Evolutionary conservation across 53 echinoderm and acorn worm species (phyloP), one percentile per base, ranked within the genome.

Genomic region (Apostichopus leukothele): DNA sequence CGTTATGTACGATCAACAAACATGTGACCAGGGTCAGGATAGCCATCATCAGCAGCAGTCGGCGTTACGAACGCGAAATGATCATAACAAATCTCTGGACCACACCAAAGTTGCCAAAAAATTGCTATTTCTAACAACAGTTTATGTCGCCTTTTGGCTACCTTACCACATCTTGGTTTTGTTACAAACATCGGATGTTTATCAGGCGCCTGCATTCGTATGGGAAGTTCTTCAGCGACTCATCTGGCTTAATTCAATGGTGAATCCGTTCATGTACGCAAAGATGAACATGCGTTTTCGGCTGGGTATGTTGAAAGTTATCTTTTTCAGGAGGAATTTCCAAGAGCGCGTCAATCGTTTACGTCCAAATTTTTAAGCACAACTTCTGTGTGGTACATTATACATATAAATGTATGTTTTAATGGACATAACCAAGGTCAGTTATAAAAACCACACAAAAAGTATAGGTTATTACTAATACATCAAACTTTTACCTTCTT

Each of bases 191-290:
- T 85, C 10, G 67, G 4, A 68, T 0, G 12, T 85, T 18, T 67
- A 60, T 63, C 59, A 85, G 6, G 79, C 67, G 2, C 75, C 77
- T 5, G 78, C 67, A 7, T 53, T 75, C 5, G 81, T 73, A 1
- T 91, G 91, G 90, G 90, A 93, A 67, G 83, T 94, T 5, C 88
- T 93, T 13, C 91, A 90, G 16, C 73, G 91, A 51, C 25, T 93
- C 11, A 86, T 91, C 21, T 95, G 95, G 95, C 91, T 93, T 60
- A 94, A 93, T 81, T 94, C 93, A 5, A 91, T 93, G 7, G 52
- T 93, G 14, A 94, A 94, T 67, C 95, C 95, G 54, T 90, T 91
- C 67, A 84, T 94, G 11, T 94, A 94, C 75, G 95, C 95, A 4
- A 74, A 93, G 60, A 88, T 91, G 27, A 90, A 87, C 25, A 78